A percentile compares a stretch with the other conserved stretches of the same genome.
These are phyloP conservation scores for Muricea muricata DNA, from an alignment of 92 coral and sea anemone genomes.

Conservation along the genomic window DNA sequence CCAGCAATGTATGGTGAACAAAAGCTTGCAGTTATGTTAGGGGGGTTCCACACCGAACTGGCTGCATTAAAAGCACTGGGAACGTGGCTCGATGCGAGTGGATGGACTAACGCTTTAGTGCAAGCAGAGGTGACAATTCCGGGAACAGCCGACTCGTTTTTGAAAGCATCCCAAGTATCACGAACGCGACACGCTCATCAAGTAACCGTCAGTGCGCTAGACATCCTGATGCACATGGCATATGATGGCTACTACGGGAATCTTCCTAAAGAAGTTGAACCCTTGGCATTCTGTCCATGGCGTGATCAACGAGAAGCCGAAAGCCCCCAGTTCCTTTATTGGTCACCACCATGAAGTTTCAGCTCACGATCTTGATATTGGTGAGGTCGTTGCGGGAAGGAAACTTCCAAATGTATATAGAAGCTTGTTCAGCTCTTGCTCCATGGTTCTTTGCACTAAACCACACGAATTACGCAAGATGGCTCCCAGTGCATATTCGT, in stretches of 20 bases:
- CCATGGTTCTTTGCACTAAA: conserved; percentile 66
- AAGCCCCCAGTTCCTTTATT: conserved; percentile 54
- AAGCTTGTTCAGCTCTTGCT: conserved; percentile 38
- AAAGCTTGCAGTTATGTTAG: conserved; percentile 53
- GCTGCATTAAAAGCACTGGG: conserved; percentile 53
- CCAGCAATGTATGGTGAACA: conserved; percentile 55
- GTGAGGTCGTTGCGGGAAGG: conserved; percentile 59
- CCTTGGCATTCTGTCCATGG: conserved; percentile 36
- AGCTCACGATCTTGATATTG: conserved; percentile 41
- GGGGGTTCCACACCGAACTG: conserved; percentile 62
- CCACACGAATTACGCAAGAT: conserved; percentile 57
- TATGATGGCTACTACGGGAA: conserved; percentile 43
- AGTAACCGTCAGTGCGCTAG: conserved; percentile 57
- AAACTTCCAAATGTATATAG: conserved; percentile 46
- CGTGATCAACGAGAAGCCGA: conserved; percentile 29
- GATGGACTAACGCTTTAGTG: conserved; percentile 56
- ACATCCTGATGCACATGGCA: conserved; percentile 38
- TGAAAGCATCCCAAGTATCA: conserved; percentile 55
- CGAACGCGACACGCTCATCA: conserved; percentile 56
- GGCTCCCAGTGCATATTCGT: conserved; percentile 68
- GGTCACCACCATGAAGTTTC: conserved; percentile 46
- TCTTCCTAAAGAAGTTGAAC: conserved; percentile 16
- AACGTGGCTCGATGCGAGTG: conserved; percentile 59
- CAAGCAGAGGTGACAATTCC: conserved; percentile 50
- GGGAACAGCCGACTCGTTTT: conserved; percentile 61